These are phyloP conservation scores for Scaptomyza pallida DNA, from an alignment of 1,140 invertebrate species.

Conservation along the genomic window DNA sequence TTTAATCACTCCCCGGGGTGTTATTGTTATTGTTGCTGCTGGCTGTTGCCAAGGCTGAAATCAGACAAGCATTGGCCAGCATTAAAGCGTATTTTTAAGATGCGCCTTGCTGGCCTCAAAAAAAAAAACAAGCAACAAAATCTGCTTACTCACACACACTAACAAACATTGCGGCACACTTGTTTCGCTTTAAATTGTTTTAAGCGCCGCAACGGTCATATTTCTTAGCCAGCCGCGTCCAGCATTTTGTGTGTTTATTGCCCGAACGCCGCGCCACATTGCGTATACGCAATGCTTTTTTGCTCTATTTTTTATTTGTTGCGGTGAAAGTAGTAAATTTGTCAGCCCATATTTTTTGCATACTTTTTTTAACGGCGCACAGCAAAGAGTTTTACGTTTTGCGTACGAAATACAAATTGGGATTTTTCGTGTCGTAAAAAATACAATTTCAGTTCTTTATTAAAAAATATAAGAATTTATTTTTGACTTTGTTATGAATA, in stretches of 20 bases:
- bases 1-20: constrained; percentile 80
- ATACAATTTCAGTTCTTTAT: background rate
- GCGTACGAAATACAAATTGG: background rate
- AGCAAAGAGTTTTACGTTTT: no score
- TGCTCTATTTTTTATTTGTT: constrained; percentile 11
- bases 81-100: constrained; percentile 72
- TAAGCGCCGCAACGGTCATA: constrained; percentile 62
- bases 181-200: constrained; percentile 69
- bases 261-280: constrained; percentile 19
- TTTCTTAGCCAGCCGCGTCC: constrained; percentile 50
- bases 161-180: constrained; percentile 15
- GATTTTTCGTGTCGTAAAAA: background rate
- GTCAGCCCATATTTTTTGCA: background rate
- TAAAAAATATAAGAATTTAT: background rate
- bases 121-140: background rate
- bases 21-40: constrained; percentile 60
- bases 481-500: no score
- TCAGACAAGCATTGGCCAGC: constrained; percentile 28
- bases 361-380: background rate
- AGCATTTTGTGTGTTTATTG: constrained; percentile 56
- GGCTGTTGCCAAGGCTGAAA: background rate
- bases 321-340: background rate
- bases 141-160: constrained; percentile 22
- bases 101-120: constrained; percentile 9
- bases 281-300: constrained; percentile 24